Base-by-base conservation (phyloP, 2,797 vertebrate genomes). In the Linurgus olivaceus region DNA sequence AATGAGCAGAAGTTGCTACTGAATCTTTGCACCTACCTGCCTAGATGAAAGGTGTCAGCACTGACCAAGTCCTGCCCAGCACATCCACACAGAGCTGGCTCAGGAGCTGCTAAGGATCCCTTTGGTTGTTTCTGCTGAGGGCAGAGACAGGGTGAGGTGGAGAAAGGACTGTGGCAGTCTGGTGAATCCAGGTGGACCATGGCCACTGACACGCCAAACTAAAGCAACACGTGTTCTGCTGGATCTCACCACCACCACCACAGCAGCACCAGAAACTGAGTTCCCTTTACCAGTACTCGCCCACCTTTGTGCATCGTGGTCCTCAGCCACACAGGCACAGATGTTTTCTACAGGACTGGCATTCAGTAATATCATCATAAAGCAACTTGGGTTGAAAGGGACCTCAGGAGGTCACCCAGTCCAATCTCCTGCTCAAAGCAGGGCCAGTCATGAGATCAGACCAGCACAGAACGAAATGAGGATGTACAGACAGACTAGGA, bases 81-180 rank as follows among this genome's bases (percentile, higher is more conserved):
- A 54, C 1, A 3, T 13, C 15, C 61, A 13, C 0, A 0, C 28
- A 31, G 47, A 45, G 26, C 52, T 65, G 65, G 4, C 19, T 79
- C 59, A 38, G 63, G 37, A 68, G 50, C 54, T 82, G 58, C 14
- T 23, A 3, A 52, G 58, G n/a, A 19, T 18, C n/a, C 48, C 20
- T 71, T 51, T 5, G 1, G 3, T 3, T 72, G 37, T n/a, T 67
- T 42, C 50, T 83, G 54, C 35, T 45, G 44, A 24, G 28, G 18
- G 25, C 72, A 78, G 37, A 31, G 17, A 40, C 15, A 47, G 31
- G 45, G n/a, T 8, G 5, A 10, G 18, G 21, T 3, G 0, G 4
- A 54, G 25, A 17, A 37, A 26, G 58, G 10, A 35, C 40, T 4
- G 1, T 2, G 7, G 61, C 3, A 66, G 13, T 24, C 29, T 47